phyloP scores from a whole-genome alignment of 2,888 invertebrate genomes.

The Spilarctia lutea region DNA sequence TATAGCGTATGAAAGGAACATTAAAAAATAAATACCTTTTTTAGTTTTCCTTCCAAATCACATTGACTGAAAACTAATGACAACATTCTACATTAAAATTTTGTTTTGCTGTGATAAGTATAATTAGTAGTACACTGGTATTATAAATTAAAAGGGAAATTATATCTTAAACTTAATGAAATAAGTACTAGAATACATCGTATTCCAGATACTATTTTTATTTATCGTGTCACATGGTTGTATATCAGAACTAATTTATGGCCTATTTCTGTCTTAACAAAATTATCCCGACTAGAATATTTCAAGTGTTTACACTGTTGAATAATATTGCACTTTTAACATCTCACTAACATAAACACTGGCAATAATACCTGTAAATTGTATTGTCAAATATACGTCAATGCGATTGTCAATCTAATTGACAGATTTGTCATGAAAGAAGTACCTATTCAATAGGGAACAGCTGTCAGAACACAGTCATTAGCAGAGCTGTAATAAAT shows the following conservation, averaged over 20 bases:
- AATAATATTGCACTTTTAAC: slow-evolving; percentile 38
- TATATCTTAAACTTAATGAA: not conserved
- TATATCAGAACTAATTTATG: not conserved
- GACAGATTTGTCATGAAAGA: not conserved
- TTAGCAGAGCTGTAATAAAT: not conserved
- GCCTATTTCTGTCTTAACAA: not conserved
- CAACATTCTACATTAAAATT: not conserved
- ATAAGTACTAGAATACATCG: not conserved
- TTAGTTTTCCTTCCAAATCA: not conserved
- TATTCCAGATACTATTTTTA: not conserved
- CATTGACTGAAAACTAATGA: not conserved
- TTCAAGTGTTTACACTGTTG: slow-evolving; percentile 35
- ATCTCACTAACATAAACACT: slow-evolving; percentile 19
- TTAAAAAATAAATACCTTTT: not conserved
- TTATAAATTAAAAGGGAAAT: not conserved
- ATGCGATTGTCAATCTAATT: slow-evolving; percentile 1
- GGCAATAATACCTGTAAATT: not conserved
- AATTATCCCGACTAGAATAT: slow-evolving; percentile 39
- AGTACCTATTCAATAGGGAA: not conserved
- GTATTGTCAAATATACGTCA: not conserved
- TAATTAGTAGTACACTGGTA: not conserved
- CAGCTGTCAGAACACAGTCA: not conserved
- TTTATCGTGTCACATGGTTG: not conserved
- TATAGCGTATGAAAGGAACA: too few relatives aligned
- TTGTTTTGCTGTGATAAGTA: not conserved